Evolutionary conservation across 2,113 vertebrate species (phyloP).

Genomic region (Vimba vimba): DNA sequence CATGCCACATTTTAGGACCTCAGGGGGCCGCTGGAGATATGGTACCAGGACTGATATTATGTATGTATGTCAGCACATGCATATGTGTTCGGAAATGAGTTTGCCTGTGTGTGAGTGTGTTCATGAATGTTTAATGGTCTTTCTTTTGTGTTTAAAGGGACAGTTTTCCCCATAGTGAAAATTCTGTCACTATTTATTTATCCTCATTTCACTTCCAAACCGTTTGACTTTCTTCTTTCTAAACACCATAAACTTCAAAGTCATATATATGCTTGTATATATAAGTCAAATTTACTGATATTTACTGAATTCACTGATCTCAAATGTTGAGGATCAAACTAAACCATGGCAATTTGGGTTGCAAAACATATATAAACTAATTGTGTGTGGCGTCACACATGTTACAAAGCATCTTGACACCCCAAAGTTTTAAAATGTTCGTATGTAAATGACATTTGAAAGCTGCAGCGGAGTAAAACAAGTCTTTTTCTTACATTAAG

Average conservation of each 20-base stretch:
- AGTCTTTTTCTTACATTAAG: neutral
- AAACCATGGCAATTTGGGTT: neutral
- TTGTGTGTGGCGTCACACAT: too few species aligned
- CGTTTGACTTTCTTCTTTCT: neutral
- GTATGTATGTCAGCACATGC: constrained; percentile 15
- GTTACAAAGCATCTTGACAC: neutral
- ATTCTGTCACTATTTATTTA: neutral
- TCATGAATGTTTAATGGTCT: neutral
- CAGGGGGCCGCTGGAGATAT: constrained; percentile 10
- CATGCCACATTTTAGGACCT: constrained; percentile 10
- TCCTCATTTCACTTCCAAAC: neutral
- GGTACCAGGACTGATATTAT: neutral
- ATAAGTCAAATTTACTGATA: neutral
- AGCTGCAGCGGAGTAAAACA: too few species aligned
- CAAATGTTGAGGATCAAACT: neutral
- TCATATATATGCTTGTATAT: neutral
- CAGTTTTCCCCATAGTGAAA: neutral
- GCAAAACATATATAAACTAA: neutral
- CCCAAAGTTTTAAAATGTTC: neutral
- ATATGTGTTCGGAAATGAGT: constrained; percentile 14
- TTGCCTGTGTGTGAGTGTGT: neutral
- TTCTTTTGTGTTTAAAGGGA: neutral
- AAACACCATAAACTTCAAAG: neutral
- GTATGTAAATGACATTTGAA: neutral
- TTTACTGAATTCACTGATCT: neutral